Evolutionary conservation across 2,888 invertebrate genomes (phyloP).

Genomic region (Cephus runcator): DNA sequence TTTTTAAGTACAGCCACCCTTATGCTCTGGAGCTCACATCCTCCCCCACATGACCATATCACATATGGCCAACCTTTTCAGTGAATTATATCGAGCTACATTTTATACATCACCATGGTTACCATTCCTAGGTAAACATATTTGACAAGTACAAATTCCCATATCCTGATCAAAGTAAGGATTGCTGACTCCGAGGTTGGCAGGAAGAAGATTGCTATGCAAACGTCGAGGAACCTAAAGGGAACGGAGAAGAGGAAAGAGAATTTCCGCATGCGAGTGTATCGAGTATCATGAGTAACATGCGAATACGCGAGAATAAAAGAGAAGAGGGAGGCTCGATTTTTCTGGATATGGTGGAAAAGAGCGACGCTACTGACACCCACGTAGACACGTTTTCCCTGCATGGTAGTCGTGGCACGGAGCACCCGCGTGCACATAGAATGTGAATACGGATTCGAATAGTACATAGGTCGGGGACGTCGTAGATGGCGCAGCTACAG

Average conservation of each 20-base stretch:
- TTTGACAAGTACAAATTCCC: neutral
- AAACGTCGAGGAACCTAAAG: neutral
- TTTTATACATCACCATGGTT: neutral
- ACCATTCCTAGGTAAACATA: neutral
- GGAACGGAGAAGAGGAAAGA: neutral
- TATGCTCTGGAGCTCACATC: neutral
- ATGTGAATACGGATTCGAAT: constrained; percentile 1
- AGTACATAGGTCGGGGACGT: neutral
- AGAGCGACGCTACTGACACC: neutral
- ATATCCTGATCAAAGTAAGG: neutral
- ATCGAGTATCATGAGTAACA: neutral
- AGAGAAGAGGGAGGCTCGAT: neutral
- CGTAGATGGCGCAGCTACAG: constrained; percentile 1
- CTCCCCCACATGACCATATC: neutral
- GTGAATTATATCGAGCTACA: neutral
- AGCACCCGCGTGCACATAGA: neutral
- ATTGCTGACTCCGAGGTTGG: neutral
- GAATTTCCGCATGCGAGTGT: neutral
- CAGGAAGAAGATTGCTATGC: neutral
- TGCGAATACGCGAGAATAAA: neutral
- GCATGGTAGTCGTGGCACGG: neutral
- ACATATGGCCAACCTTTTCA: neutral
- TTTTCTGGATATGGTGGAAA: neutral
- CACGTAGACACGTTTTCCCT: neutral
- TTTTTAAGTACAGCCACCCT: neutral